Percentiles rank a stretch among this genome's conserved stretches.
Evolutionary conservation across 2,797 vertebrate species (phyloP).

Genomic region (Agapornis canus): DNA sequence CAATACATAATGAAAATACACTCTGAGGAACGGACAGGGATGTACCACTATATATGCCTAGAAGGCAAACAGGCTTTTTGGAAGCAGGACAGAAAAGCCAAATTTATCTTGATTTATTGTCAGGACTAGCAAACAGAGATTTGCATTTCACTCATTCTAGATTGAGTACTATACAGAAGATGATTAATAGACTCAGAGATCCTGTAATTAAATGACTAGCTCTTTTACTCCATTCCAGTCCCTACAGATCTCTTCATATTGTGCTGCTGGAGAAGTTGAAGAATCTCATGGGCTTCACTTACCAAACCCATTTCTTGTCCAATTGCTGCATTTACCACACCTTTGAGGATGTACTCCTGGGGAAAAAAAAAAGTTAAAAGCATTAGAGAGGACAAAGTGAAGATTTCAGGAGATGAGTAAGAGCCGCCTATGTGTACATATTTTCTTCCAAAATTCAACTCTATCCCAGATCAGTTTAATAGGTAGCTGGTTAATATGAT

Average conservation of each 20-base stretch:
- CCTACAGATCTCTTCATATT: not conserved
- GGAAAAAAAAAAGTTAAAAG: not conserved
- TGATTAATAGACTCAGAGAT: not conserved
- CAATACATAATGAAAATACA: not conserved
- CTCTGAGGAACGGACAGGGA: not conserved
- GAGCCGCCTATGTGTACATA: not conserved
- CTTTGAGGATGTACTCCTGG: slow-evolving; percentile 96
- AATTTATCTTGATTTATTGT: not conserved
- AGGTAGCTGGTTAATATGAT: not conserved
- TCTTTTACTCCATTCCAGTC: not conserved
- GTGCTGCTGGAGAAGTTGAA: not conserved
- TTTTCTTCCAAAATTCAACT: not conserved
- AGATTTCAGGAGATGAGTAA: not conserved
- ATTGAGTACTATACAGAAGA: not conserved
- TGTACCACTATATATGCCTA: not conserved
- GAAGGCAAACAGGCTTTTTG: not conserved
- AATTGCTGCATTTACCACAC: slow-evolving; percentile 93
- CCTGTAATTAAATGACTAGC: not conserved
- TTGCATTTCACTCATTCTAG: not conserved
- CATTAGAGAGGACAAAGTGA: not conserved
- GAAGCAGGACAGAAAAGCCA: not conserved
- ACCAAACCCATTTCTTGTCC: slow-evolving; percentile 95
- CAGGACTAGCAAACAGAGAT: not conserved
- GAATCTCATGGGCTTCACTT: slow-evolving; percentile 70
- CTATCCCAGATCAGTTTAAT: not conserved